phyloP scores from a whole-genome alignment of 2,888 invertebrate genomes.

The Acanthosoma haemorrhoidale region DNA sequence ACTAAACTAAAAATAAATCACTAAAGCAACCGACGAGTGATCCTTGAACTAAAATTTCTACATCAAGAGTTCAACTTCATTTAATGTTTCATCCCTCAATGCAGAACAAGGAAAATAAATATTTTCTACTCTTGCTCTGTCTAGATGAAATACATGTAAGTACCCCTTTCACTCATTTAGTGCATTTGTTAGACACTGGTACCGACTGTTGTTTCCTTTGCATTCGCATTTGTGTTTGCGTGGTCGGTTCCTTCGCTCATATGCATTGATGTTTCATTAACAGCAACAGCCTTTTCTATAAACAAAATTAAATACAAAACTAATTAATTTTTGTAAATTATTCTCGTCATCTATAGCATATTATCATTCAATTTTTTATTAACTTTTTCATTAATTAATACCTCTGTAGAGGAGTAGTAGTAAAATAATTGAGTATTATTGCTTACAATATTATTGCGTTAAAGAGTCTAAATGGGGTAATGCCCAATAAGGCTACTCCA shows the following conservation, averaged over 20 bases:
- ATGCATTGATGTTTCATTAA: conserved; percentile 37
- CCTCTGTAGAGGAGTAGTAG: too few species aligned
- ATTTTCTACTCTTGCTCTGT: not conserved
- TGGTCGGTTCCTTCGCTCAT: conserved; percentile 37
- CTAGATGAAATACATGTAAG: not conserved
- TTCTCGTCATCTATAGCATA: too few species aligned
- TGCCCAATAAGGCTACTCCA: too few species aligned
- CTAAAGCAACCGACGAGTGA: too few species aligned
- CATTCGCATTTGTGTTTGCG: conserved; percentile 15
- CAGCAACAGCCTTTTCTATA: conserved; percentile 34
- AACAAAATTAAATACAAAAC: not conserved
- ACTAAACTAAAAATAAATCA: not conserved
- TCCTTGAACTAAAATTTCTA: not conserved
- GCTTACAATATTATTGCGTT: too few species aligned
- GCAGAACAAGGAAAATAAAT: too few species aligned
- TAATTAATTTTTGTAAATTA: conserved; percentile 4
- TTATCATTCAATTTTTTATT: too few species aligned
- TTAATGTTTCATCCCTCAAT: too few species aligned
- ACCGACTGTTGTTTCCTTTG: conserved; percentile 24
- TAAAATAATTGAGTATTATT: too few species aligned
- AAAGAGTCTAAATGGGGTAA: too few species aligned
- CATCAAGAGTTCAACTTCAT: not conserved
- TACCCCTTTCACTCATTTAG: not conserved
- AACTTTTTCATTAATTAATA: too few species aligned
- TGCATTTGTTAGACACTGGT: conserved; percentile 33